Evolutionary conservation across 2,797 vertebrate genomes (phyloP).

Genomic region (Neosalanx taihuensis): DNA sequence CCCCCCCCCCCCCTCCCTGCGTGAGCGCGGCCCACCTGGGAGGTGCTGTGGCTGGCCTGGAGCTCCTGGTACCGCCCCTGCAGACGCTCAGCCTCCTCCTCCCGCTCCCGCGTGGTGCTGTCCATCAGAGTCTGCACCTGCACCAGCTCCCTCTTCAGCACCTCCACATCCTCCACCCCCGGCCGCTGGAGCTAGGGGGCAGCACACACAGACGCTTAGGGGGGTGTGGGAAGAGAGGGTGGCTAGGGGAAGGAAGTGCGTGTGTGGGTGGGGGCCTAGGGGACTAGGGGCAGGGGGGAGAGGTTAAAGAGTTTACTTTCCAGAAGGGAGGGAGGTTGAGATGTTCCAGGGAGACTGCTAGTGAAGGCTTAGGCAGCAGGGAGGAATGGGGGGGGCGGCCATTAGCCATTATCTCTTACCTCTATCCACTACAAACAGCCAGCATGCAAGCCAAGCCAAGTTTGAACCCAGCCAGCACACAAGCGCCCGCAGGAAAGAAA

Average conservation of each 20-base stretch:
- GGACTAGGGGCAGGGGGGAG: neutral
- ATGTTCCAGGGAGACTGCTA: neutral
- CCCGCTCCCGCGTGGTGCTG: conserved; percentile 86
- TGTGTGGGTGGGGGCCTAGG: neutral
- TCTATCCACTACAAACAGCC: neutral
- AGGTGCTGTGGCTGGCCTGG: conserved; percentile 81
- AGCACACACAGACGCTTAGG: conserved; percentile 33
- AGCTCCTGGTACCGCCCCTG: conserved; percentile 86
- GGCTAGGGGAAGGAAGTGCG: neutral
- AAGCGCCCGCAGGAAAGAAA: neutral
- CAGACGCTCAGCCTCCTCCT: conserved; percentile 88
- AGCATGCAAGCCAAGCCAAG: neutral
- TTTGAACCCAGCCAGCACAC: neutral
- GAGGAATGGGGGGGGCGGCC: neutral
- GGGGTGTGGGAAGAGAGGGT: conserved; percentile 1
- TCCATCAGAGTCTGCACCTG: conserved; percentile 98
- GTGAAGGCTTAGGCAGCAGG: neutral
- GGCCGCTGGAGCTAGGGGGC: conserved; percentile 88
- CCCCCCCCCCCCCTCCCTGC: neutral
- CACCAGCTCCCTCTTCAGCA: conserved; percentile 92
- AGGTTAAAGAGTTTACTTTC: neutral
- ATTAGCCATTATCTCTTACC: neutral
- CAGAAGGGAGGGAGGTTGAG: neutral
- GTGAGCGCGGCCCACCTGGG: conserved; percentile 77
- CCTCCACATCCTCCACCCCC: conserved; percentile 93